A percentile compares a stretch with the other conserved stretches of the same genome.
phyloP scores from a whole-genome alignment of 2,888 invertebrate species.

The Liposcelis brunnea region DNA sequence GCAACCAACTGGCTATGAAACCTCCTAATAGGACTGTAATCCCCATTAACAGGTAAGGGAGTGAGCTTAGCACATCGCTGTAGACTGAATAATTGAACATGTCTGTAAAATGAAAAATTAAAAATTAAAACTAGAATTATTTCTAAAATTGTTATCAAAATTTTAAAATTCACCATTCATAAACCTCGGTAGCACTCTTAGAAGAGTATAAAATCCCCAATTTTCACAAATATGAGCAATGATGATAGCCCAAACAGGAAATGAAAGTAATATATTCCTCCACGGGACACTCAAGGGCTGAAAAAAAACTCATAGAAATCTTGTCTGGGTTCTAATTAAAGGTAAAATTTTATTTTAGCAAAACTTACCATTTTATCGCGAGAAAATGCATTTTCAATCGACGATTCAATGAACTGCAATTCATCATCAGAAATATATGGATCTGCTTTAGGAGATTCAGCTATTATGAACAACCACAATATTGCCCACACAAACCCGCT shows the following conservation, averaged over 20 bases:
- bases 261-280: slow-evolving; percentile 53
- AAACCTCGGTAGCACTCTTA: slow-evolving; percentile 68
- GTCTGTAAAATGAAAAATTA: slow-evolving; percentile 32
- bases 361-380: slow-evolving; percentile 1
- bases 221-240: slow-evolving; percentile 74
- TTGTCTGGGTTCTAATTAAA: too few relatives aligned
- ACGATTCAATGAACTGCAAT: slow-evolving; percentile 48
- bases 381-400: slow-evolving; percentile 22
- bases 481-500: slow-evolving; percentile 54
- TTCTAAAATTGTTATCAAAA: neutral
- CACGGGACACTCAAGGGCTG: slow-evolving; percentile 42
- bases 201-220: slow-evolving; percentile 77
- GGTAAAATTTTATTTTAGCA: too few relatives aligned
- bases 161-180: slow-evolving; percentile 43
- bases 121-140: neutral
- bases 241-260: slow-evolving; percentile 68
- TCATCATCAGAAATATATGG: slow-evolving; percentile 53
- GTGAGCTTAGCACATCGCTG: slow-evolving; percentile 62
- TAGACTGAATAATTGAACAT: slow-evolving; percentile 53
- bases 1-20: slow-evolving; percentile 62
- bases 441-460: slow-evolving; percentile 58
- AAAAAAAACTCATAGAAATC: too few relatives aligned
- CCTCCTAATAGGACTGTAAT: slow-evolving; percentile 63
- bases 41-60: slow-evolving; percentile 82
- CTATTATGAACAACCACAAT: slow-evolving; percentile 50